Conservation (phyloP, 2,113 vertebrate species). For the Actenoides lindsayi region DNA sequence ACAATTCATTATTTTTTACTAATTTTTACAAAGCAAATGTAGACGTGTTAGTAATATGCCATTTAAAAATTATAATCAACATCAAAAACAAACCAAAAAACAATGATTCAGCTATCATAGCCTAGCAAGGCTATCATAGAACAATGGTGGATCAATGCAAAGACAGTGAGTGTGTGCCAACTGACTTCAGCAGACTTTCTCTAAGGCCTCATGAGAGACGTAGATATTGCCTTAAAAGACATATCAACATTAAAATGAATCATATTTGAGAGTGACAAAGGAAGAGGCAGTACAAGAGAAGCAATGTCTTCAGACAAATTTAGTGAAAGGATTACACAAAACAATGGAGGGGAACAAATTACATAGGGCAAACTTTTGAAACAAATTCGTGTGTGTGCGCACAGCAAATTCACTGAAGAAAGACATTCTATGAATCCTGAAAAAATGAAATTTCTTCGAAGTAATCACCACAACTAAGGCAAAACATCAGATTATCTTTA, state of each 20-base stretch:
- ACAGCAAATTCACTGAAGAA: background rate
- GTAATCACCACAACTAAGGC: background rate
- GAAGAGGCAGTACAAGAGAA: background rate
- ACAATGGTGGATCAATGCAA: background rate
- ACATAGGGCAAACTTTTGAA: background rate
- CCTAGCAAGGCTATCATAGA: background rate
- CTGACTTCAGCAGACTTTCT: background rate
- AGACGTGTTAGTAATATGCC: background rate
- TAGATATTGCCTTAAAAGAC: background rate
- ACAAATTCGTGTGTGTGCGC: background rate
- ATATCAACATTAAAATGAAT: background rate
- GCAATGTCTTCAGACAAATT: background rate
- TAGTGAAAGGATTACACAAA: background rate
- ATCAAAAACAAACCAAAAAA: background rate
- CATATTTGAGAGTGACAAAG: background rate
- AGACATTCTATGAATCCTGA: background rate
- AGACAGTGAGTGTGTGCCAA: background rate
- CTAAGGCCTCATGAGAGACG: background rate
- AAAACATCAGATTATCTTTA: background rate
- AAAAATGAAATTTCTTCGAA: background rate
- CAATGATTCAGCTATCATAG: background rate
- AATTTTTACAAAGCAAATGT: background rate
- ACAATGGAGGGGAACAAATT: background rate
- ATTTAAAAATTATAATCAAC: background rate
- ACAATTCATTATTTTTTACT: background rate